Percentiles rank a stretch among this genome's conserved stretches.
Conservation (phyloP, 2,797 vertebrate species). For the Coendou prehensilis region DNA sequence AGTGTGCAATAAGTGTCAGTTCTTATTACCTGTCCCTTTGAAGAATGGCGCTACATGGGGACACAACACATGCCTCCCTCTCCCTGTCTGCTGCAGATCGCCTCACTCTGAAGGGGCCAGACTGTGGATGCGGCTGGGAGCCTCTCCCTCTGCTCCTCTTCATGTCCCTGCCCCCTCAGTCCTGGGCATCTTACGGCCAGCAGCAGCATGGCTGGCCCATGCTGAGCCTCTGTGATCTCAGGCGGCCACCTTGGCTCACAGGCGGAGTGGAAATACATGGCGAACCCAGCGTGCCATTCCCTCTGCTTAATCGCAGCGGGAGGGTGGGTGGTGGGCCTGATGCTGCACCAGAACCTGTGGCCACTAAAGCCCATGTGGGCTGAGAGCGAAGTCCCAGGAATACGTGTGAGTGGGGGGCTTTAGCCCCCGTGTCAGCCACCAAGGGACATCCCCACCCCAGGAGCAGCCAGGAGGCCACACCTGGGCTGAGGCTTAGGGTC, state of each 20-base stretch:
- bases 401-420: neutral
- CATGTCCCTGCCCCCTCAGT: neutral
- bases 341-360: accelerated
- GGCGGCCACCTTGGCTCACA: neutral
- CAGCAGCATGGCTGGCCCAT: accelerated
- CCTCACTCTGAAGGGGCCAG: accelerated
- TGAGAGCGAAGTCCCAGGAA: neutral
- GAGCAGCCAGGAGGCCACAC: neutral
- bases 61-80: accelerated
- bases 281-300: neutral
- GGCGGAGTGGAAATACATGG: neutral
- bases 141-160: neutral
- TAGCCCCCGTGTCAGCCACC: no score
- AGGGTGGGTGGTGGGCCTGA: neutral
- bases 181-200: neutral
- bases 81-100: accelerated
- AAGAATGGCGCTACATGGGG: neutral
- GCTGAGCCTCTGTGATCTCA: neutral
- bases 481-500: accelerated
- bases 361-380: neutral
- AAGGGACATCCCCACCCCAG: accelerated
- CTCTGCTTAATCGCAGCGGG: accelerated
- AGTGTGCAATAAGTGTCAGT: neutral
- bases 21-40: neutral
- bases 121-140: neutral